Percentiles rank a stretch among this genome's conserved stretches.
Evolutionary conservation across 53 echinoderm and acorn worm species (phyloP).

Genomic region (Echinarachnius parma): DNA sequence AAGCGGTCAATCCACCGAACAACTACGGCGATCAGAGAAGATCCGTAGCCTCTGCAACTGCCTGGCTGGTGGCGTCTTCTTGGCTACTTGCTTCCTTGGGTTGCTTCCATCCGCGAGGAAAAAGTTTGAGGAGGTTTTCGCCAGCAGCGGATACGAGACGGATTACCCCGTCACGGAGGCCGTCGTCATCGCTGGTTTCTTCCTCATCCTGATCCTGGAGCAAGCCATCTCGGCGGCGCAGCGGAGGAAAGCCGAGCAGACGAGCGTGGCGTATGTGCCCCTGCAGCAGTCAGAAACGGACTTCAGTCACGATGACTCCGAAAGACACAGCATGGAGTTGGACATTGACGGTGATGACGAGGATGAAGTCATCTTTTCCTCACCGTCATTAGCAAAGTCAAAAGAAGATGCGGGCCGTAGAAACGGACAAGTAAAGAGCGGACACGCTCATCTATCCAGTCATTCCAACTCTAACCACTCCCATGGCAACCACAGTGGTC

Average conservation of each 20-base stretch:
- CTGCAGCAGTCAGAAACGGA: constrained; percentile 36
- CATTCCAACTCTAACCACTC: constrained; percentile 27
- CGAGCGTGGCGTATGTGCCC: constrained; percentile 27
- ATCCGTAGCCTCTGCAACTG: constrained; percentile 87
- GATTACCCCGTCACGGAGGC: constrained; percentile 86
- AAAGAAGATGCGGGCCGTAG: not conserved
- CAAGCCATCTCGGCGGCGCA: constrained; percentile 62
- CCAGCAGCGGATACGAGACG: constrained; percentile 29
- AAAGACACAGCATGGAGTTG: not conserved
- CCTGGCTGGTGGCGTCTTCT: constrained; percentile 91
- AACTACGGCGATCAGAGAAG: constrained; percentile 54
- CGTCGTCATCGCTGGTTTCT: constrained; percentile 82
- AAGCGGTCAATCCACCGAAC: constrained; percentile 9
- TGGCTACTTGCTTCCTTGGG: constrained; percentile 94
- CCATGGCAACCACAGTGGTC: constrained; percentile 55
- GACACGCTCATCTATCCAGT: constrained; percentile 4
- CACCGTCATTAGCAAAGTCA: constrained; percentile 6
- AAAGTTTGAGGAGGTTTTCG: constrained; percentile 68
- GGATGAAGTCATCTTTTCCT: constrained; percentile 51
- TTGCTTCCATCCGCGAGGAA: constrained; percentile 79
- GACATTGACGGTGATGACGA: constrained; percentile 64
- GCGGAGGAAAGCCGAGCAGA: constrained; percentile 30
- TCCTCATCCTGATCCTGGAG: constrained; percentile 80
- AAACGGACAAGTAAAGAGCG: not conserved
- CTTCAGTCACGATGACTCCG: constrained; percentile 6